A percentile compares a stretch with the other conserved stretches of the same genome.
phyloP scores from a whole-genome alignment of 2,888 invertebrate species.

The Nyleta sp. region DNA sequence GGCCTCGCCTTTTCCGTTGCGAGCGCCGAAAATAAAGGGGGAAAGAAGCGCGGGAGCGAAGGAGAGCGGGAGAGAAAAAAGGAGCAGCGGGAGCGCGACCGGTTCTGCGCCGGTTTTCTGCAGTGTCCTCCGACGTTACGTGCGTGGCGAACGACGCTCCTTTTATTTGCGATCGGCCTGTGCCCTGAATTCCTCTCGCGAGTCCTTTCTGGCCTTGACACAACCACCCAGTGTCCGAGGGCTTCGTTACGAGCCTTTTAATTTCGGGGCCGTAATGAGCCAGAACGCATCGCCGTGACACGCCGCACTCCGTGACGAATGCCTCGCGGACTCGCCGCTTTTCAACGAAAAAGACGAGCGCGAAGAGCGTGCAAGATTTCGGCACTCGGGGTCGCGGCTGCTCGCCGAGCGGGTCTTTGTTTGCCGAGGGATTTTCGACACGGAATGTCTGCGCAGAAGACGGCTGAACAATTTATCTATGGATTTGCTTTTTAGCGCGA shows the following conservation, averaged over 20 bases:
- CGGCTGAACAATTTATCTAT: no score
- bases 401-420: no score
- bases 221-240: slow-evolving; percentile 61
- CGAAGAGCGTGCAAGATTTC: background rate
- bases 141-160: slow-evolving; percentile 48
- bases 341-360: background rate
- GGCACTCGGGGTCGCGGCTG: no score
- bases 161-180: slow-evolving; percentile 48
- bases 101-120: slow-evolving; percentile 53
- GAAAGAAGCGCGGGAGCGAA: slow-evolving; percentile 22
- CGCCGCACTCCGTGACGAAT: slow-evolving; percentile 33
- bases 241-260: slow-evolving; percentile 52
- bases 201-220: slow-evolving; percentile 63
- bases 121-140: slow-evolving; percentile 46
- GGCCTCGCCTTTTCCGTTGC: background rate
- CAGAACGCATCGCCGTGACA: slow-evolving; percentile 41
- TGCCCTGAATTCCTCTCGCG: slow-evolving; percentile 53
- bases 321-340: slow-evolving; percentile 6
- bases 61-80: slow-evolving; percentile 14
- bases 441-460: no score
- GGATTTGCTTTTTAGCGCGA: no score
- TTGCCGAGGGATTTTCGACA: no score
- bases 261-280: slow-evolving; percentile 42
- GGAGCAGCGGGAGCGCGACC: slow-evolving; percentile 40
- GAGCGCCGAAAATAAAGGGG: slow-evolving; percentile 10